These are phyloP conservation scores for Moxostoma hubbsi DNA, from an alignment of 2,797 vertebrate genomes.

Conservation along the genomic window DNA sequence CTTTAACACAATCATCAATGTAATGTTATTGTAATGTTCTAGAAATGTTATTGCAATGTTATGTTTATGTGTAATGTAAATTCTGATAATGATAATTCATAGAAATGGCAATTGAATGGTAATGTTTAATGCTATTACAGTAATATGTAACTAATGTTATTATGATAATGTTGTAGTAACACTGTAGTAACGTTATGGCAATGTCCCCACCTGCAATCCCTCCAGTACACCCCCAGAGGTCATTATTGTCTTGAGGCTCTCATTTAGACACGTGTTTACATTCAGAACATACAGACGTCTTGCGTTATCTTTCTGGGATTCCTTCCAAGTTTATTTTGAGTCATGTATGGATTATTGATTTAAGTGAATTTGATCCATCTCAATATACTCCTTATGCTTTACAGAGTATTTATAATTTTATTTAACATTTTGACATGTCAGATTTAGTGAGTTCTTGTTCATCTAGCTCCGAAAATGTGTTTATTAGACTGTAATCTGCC, in stretches of 20 bases:
- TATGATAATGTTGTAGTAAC: background rate
- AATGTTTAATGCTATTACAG: too few relatives aligned
- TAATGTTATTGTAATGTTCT: background rate
- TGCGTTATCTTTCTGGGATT: too few relatives aligned
- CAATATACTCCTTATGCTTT: background rate
- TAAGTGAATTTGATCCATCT: background rate
- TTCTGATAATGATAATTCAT: background rate
- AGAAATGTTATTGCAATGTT: background rate
- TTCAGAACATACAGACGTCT: too few relatives aligned
- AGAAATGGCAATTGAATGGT: too few relatives aligned
- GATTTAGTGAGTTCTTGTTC: too few relatives aligned
- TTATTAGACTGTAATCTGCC: too few relatives aligned
- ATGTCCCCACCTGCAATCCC: background rate
- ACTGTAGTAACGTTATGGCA: background rate
- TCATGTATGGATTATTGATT: background rate
- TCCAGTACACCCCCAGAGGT: background rate
- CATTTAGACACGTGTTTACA: background rate
- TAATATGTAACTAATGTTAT: too few relatives aligned
- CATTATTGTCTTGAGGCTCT: background rate
- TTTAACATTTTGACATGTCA: too few relatives aligned
- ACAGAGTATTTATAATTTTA: background rate
- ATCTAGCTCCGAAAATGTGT: too few relatives aligned
- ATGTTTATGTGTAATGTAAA: background rate
- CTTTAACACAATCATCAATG: background rate
- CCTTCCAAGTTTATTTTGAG: background rate